A percentile compares a stretch with the other conserved stretches of the same genome.
phyloP scores from a whole-genome alignment of 2,113 vertebrate genomes.

The Telmatochromis sp. region DNA sequence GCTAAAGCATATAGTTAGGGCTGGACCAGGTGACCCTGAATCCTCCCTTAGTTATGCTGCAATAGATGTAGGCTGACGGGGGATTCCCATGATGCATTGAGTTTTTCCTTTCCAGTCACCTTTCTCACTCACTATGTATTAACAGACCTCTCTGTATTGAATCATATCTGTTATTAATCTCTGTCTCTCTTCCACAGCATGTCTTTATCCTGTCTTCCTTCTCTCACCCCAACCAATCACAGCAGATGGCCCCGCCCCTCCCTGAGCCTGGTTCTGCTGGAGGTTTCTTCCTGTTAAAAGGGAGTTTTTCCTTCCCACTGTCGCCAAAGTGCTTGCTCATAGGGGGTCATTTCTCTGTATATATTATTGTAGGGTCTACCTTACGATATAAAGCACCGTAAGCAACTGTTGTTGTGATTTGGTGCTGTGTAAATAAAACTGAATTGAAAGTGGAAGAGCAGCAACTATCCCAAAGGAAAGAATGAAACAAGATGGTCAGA shows the following conservation, averaged over 20 bases:
- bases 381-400: rapidly evolving
- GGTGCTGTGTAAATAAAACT: background rate
- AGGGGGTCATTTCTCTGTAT: background rate
- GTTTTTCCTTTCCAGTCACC: too few relatives aligned
- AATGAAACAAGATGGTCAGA: rapidly evolving
- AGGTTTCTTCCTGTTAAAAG: background rate
- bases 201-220: background rate
- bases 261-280: rapidly evolving
- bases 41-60: too few relatives aligned
- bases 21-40: too few relatives aligned
- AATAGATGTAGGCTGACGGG: rapidly evolving
- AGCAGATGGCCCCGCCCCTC: background rate
- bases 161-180: rapidly evolving
- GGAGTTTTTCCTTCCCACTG: background rate
- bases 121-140: rapidly evolving
- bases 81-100: too few relatives aligned
- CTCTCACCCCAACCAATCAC: background rate
- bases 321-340: background rate
- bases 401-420: background rate
- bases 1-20: too few relatives aligned
- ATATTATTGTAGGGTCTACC: background rate
- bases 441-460: rapidly evolving
- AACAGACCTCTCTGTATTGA: rapidly evolving
- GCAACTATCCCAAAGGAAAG: background rate
- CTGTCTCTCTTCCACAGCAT: background rate